phyloP scores from a whole-genome alignment of 2,113 vertebrate species.

The Calidris pygmaea region DNA sequence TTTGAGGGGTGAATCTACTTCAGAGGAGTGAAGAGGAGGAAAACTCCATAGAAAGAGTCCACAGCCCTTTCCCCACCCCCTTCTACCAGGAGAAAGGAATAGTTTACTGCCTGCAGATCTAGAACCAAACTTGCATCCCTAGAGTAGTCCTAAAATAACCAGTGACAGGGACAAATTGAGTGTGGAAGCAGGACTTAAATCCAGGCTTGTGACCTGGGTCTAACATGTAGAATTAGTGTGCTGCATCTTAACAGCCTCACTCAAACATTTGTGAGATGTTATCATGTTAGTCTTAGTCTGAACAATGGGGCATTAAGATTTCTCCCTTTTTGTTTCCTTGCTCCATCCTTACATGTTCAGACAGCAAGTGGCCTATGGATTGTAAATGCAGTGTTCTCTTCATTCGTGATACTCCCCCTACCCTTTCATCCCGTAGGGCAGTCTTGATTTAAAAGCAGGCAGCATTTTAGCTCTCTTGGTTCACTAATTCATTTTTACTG shows the following conservation, averaged over 20 bases:
- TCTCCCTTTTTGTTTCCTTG: neutral
- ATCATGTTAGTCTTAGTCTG: neutral
- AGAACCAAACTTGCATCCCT: neutral
- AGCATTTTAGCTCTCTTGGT: neutral
- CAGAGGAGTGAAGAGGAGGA: neutral
- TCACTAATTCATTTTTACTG: neutral
- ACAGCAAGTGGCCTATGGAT: neutral
- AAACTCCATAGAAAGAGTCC: neutral
- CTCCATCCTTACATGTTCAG: neutral
- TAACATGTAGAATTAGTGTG: fast-evolving
- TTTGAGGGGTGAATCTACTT: neutral
- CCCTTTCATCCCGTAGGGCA: neutral
- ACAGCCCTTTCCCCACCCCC: neutral
- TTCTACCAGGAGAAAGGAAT: neutral
- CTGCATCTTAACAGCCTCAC: neutral
- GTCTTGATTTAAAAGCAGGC: neutral
- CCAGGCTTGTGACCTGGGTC: neutral
- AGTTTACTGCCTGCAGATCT: neutral
- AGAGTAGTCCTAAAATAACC: neutral
- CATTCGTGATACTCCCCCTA: neutral
- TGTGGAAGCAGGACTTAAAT: fast-evolving
- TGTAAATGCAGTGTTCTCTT: neutral
- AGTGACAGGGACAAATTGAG: neutral
- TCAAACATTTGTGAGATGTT: neutral
- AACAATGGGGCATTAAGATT: neutral